phyloP scores from a whole-genome alignment of 2,797 vertebrate species.

The Protonibea diacanthus region DNA sequence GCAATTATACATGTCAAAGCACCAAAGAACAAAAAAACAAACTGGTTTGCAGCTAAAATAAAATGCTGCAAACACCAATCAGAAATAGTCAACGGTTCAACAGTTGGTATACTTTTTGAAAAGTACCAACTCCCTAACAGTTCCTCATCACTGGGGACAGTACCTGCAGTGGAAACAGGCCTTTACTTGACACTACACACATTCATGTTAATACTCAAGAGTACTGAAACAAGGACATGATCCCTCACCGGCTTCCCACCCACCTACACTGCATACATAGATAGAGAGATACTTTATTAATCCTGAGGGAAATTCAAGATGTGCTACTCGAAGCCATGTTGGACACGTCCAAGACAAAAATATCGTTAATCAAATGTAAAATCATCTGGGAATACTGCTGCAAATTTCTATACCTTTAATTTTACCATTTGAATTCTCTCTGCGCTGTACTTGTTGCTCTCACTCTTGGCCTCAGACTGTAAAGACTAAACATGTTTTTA shows the following conservation, averaged over 20 bases:
- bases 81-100: too few species aligned
- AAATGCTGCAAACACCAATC: too few species aligned
- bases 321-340: too few species aligned
- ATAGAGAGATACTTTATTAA: too few species aligned
- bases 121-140: too few species aligned
- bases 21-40: too few species aligned
- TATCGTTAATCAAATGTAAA: background rate
- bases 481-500: background rate
- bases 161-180: too few species aligned
- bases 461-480: background rate
- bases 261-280: background rate
- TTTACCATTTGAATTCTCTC: background rate
- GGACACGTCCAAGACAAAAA: background rate
- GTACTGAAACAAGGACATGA: background rate
- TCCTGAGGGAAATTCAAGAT: too few species aligned
- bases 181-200: background rate
- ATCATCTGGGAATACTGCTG: background rate
- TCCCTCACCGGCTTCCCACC: conserved; percentile 9
- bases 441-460: background rate
- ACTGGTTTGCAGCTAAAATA: too few species aligned
- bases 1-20: too few species aligned
- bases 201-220: background rate
- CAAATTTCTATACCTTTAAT: background rate
- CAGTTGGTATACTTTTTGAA: too few species aligned
- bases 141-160: too few species aligned